Evolutionary conservation across 1,140 invertebrate genomes (phyloP).

Genomic region (Drosophila subpulchrella): DNA sequence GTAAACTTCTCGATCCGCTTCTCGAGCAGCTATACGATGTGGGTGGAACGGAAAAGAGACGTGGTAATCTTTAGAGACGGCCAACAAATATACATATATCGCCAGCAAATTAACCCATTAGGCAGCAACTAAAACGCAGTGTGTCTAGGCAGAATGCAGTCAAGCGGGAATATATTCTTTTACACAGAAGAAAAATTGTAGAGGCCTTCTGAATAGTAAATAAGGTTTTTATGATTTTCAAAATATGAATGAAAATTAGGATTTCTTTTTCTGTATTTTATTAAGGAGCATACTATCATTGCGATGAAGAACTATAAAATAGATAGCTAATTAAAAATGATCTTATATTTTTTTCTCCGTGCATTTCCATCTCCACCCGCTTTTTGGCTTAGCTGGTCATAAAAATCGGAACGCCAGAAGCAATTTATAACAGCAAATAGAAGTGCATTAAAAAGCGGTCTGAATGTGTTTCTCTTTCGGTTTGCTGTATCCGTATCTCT

Average conservation of each 20-base stretch:
- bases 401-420: constrained; percentile 72
- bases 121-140: constrained; percentile 52
- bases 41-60: not conserved
- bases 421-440: constrained; percentile 75
- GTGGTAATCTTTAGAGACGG: constrained; percentile 28
- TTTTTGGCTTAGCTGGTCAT: constrained; percentile 37
- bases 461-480: constrained; percentile 46
- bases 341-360: constrained; percentile 1
- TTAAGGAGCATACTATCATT: not conserved
- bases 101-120: constrained; percentile 32
- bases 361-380: constrained; percentile 1
- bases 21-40: constrained; percentile 87
- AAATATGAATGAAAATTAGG: too few species aligned
- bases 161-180: constrained; percentile 26
- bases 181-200: constrained; percentile 2
- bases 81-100: constrained; percentile 53
- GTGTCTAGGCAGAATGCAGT: constrained; percentile 34
- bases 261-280: not conserved
- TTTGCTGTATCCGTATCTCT: constrained; percentile 24
- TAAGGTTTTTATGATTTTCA: not conserved
- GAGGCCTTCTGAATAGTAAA: not conserved
- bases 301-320: not conserved
- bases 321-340: not conserved
- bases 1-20: constrained; percentile 90
- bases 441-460: constrained; percentile 63